Base-by-base conservation (phyloP, 2,888 invertebrate species). In the Phaonia tiefii region DNA sequence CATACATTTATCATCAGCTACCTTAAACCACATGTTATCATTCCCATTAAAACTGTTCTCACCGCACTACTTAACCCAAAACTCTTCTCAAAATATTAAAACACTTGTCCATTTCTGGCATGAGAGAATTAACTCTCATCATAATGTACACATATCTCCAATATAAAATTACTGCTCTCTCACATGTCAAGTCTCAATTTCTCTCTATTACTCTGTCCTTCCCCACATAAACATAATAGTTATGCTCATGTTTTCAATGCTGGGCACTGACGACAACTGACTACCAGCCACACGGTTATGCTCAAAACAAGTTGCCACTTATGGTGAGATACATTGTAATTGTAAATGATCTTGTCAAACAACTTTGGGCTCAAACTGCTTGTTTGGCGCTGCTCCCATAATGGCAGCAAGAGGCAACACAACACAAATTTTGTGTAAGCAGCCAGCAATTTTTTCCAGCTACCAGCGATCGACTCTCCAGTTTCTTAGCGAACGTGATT, bases 401-500 rank as follows among this genome's bases (percentile, higher is more conserved):
- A 25, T 54, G 22, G 51, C 49, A 15, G 49, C 49, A 20, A 13
- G 51, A 31, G 31, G 31, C 31, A 31, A 31, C 54, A 63, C 37
- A 51, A 20, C 17, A 44, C 56, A 4, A 65, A 67, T 67, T 31
- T 65, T 56, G 60, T 81, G 37, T 75, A 37, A 56, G 67, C 72
- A 60, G 71, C 60, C 78, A 69, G 72, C 67, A 78, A 69, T 78
- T 65, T 72, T 78, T 75, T 75, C 44, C 46, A 71, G 72, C 20
- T 22, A 22, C 8, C 37, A 26, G 66, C 66, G n/a, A 39, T 70
- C 56, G 79, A 73, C 86, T 87, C 86, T 86, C 89, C 87, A 90
- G 90, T 91, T 90, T 88, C 86, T 85, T 86, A 88, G 86, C 87
- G 89, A 89, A 89, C 90, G 89, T 89, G 89, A 87, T 86, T 87